Conservation (phyloP, 2,113 vertebrate species). For the Phalacrocorax pelagicus region DNA sequence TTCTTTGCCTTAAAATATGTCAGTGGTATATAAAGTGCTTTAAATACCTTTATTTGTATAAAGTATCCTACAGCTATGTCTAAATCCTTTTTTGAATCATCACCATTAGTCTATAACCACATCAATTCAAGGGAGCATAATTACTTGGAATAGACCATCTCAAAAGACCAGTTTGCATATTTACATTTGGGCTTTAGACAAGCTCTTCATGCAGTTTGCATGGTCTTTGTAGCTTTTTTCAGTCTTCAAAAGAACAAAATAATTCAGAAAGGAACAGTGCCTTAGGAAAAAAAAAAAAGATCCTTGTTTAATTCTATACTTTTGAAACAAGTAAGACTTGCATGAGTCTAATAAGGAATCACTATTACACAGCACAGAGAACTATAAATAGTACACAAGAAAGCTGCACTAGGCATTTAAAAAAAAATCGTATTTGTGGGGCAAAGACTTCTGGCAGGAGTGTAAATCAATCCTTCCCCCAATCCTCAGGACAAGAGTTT, state of each 20-base stretch:
- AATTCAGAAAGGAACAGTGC: not conserved
- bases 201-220: not conserved
- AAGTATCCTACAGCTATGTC: not conserved
- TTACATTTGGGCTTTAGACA: not conserved
- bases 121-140: not conserved
- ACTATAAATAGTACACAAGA: not conserved
- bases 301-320: not conserved
- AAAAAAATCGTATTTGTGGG: not conserved
- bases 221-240: not conserved
- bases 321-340: not conserved
- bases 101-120: constrained; percentile 19
- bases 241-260: not conserved
- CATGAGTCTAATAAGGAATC: not conserved
- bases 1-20: not conserved
- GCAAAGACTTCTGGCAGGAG: not conserved
- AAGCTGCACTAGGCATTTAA: not conserved
- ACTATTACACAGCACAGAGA: not conserved
- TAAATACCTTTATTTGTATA: not conserved
- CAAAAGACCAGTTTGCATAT: not conserved
- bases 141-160: not conserved
- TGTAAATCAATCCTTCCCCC: not conserved
- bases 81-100: constrained; percentile 3
- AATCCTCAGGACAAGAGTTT: not conserved
- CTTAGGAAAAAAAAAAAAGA: not conserved
- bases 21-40: not conserved